Percentiles rank a stretch among this genome's conserved stretches.
Evolutionary conservation across 1,140 invertebrate genomes (phyloP).

Genomic region (Helicorthomorpha holstii): DNA sequence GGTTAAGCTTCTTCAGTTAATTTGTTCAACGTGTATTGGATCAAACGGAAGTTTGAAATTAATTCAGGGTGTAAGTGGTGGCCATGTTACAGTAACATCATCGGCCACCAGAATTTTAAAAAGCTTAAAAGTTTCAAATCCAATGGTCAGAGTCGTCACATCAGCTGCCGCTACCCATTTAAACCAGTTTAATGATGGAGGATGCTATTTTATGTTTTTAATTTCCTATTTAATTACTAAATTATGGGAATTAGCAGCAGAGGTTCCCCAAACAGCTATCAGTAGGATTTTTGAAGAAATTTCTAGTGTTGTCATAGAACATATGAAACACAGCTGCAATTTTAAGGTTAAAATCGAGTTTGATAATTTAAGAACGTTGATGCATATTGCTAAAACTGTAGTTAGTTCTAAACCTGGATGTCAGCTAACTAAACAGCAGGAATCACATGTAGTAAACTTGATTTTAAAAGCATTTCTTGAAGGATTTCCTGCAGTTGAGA

Average conservation of each 20-base stretch:
- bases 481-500: not conserved
- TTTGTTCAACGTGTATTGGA: not conserved
- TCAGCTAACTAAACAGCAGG: not conserved
- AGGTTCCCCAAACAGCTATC: not conserved
- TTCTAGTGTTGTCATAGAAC: no score
- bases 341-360: not conserved
- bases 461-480: not conserved
- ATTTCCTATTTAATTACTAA: not conserved
- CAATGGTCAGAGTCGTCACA: not conserved
- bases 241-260: not conserved
- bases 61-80: constrained; percentile 2
- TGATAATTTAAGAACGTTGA: not conserved
- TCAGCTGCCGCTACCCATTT: not conserved
- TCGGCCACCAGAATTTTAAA: constrained; percentile 4
- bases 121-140: constrained; percentile 3
- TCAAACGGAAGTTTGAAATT: constrained; percentile 3
- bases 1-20: not conserved
- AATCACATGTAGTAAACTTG: not conserved
- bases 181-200: not conserved
- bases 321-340: not conserved
- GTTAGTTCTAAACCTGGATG: not conserved
- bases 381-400: not conserved
- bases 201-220: not conserved
- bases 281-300: no score
- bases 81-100: constrained; percentile 4